Base-by-base conservation (phyloP, 2,888 invertebrate species). In the Ophion obscuratus region DNA sequence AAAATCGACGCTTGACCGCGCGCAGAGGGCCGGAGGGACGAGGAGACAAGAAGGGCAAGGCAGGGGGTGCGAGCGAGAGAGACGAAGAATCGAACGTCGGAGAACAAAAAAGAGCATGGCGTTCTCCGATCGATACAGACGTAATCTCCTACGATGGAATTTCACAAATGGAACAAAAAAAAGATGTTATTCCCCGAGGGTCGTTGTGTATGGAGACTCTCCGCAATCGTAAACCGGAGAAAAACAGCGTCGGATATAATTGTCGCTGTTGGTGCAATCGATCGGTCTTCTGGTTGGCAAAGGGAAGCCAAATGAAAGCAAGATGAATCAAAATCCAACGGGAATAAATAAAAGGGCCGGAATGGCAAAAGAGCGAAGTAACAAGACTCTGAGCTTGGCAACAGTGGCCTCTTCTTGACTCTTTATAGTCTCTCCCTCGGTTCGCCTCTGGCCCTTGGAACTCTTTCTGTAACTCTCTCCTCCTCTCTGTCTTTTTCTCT, bases 381-480 rank as follows among this genome's bases (percentile, higher is more conserved):
- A 67, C 85, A 73, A 59, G 76, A 85, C 61, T 89, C 85, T 88
- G 86, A 81, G 88, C 91, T 87, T 92, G 90, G 92, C 92, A 92
- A 92, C 92, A 90, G 92, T 92, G 90, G 91, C 91, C 89, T 89
- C 90, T 89, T 88, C 88, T 88, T 83, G 85, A 83, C 87, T 83
- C 83, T 83, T 76, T 81, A 44, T 62, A 84, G 62, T 79, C 71
- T 62, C 67, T 80, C 80, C 70, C 68, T 47, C 67, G 36, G 31
- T 57, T 57, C 61, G 75, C 68, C 81, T 40, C 78, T 73, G 53
- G 66, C 81, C 81, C 76, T 61, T 83, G 78, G 67, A 27, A 61
- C 76, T 84, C 64, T 76, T 84, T 70, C 76, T 77, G 74, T 66
- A 47, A 83, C 81, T 67, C 71, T 40, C 40, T 36, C 75, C 70